Conservation (phyloP, 2,797 vertebrate genomes). For the Urophycis tenuis region DNA sequence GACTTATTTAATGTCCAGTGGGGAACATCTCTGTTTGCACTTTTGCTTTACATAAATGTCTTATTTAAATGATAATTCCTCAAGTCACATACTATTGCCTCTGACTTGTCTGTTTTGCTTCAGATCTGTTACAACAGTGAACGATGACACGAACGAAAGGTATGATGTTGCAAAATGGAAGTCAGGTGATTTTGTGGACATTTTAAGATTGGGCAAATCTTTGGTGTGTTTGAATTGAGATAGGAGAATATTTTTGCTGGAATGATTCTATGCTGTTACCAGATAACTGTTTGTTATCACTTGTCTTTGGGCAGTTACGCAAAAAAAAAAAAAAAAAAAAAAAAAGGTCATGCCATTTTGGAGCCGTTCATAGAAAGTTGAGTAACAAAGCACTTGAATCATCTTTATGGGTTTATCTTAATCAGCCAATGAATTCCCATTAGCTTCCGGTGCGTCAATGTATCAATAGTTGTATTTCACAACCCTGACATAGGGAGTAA, state of each 20-base stretch:
- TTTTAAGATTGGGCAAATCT: background rate
- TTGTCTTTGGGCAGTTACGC: background rate
- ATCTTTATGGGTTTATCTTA: background rate
- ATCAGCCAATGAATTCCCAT: background rate
- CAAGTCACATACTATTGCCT: background rate
- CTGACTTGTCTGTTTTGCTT: background rate
- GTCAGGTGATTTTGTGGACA: background rate
- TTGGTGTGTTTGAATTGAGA: conserved; percentile 4
- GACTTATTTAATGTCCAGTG: background rate
- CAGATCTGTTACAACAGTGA: background rate
- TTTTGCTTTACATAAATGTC: background rate
- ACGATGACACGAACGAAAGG: background rate
- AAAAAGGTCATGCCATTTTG: background rate
- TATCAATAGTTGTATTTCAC: background rate
- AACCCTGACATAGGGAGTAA: background rate
- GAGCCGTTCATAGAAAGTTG: background rate
- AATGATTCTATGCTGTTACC: background rate
- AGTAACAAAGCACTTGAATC: background rate
- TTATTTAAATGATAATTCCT: background rate
- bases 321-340: no score
- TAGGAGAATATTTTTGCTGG: background rate
- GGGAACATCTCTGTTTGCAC: background rate
- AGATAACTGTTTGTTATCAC: background rate
- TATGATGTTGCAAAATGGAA: background rate
- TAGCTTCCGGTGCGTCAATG: background rate